Base-by-base conservation (phyloP, 2,888 invertebrate genomes). In the Eupithecia centaureata region DNA sequence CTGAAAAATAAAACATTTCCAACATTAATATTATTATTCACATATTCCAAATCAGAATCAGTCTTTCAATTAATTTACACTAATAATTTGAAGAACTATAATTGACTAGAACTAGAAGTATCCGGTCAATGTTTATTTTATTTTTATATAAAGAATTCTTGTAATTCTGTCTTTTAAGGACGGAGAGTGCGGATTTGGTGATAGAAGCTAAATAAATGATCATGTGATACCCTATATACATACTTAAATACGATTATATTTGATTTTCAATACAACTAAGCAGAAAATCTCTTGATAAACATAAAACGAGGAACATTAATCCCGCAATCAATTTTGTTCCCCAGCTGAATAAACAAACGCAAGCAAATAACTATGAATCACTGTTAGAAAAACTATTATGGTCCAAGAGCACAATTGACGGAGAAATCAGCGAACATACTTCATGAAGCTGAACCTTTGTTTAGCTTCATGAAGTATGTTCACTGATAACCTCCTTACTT, bases 1-100 rank as follows among this genome's bases (percentile, higher is more conserved):
- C 92, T 92, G 70, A 0, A 68, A 67, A 13, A 25, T 13, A 15
- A 13, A 25, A 12, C 12, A 38, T 8, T n/a, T n/a, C n/a, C n/a
- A n/a, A n/a, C n/a, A n/a, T n/a, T 35, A 4, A 22, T 22, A 22
- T 47, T 47, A 4, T 5, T 47, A 15, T 35, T 35, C 3, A 33
- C 12, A 33, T 0, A 35, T 35, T 35, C 35, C 33, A 2, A 13
- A 12, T 33, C 33, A 33, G 33, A 10, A 33, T 33, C 33, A 12
- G 33, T 33, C 33, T n/a, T n/a, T n/a, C n/a, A n/a, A n/a, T n/a
- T n/a, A n/a, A n/a, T n/a, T n/a, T n/a, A n/a, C n/a, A n/a, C n/a
- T n/a, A n/a, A n/a, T n/a, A n/a, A n/a, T n/a, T n/a, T n/a, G n/a
- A n/a, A n/a, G n/a, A n/a, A n/a, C n/a, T n/a, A n/a, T n/a, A n/a